Evolutionary conservation across 1,140 invertebrate genomes (phyloP), one percentile per base, ranked within the genome.

Genomic region (Papilio polyxenes): DNA sequence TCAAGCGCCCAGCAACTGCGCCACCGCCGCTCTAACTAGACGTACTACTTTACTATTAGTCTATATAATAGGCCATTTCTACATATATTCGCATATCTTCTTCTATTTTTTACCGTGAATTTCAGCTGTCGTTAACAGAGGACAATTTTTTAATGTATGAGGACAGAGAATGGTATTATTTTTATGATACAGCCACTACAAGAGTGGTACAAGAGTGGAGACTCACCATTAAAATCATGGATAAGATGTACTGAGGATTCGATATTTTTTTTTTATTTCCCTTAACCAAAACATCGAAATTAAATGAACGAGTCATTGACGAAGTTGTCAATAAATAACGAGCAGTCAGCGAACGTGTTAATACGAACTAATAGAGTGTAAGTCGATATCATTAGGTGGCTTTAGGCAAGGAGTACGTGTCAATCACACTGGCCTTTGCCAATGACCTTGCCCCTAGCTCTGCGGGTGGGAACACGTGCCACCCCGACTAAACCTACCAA

Each of bases 361-460:
- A 82, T 78, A 81, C 23, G 51, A 72, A 62, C 81, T 82, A 78
- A 82, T 78, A 81, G 49, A 78, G 56, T 51, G 44, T 80, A 77
- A 80, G 76, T 81, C 65, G 75, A 44, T 40, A 20, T 65, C 82
- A 76, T 82, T 84, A 84, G 81, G 65, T 76, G 85, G 65, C 13
- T 40, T 72, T 72, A 72, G 13, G 65, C 4, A 83, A 86, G 83
- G 81, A 65, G 40, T 69, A 65, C 77, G 82, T 84, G 85, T 86
- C 86, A 87, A 89, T 89, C 88, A 90, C 82, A 84, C 84, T 80
- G 65, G 75, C 59, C 77, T 84, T 84, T 84, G 85, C 84, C 87
- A 89, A 37, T 90, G 90, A 91, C 90, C 90, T 90, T 91, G 89
- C 59, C 79, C 37, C 31, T 53, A 56, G 81, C 76, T 72, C 49